A percentile compares a stretch with the other conserved stretches of the same genome.
These are phyloP conservation scores for Parasteatoda tepidariorum DNA, from an alignment of 1,140 invertebrate species.

Conservation along the genomic window DNA sequence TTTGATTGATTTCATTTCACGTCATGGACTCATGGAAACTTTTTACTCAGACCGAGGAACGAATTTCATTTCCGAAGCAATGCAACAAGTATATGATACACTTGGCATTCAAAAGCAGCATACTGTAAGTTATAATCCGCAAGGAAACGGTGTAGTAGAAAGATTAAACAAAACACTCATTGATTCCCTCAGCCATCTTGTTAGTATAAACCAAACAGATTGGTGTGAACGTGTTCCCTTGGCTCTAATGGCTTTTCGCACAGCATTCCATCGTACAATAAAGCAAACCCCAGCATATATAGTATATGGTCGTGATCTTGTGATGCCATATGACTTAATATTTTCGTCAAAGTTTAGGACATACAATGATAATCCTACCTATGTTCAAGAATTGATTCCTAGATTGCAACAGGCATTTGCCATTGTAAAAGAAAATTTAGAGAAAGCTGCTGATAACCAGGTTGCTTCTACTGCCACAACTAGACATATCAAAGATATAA, in stretches of 20 bases:
- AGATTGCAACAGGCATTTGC: not conserved
- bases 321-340: not conserved
- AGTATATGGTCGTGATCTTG: not conserved
- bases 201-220: not conserved
- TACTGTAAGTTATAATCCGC: not conserved
- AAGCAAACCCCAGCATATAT: not conserved
- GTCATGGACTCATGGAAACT: not conserved
- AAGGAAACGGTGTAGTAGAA: slow-evolving; percentile 15
- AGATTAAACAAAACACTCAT: slow-evolving; percentile 13
- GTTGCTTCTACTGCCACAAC: not conserved
- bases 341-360: not conserved
- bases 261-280: not conserved
- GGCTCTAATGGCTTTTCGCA: not conserved
- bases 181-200: not conserved
- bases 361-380: not conserved
- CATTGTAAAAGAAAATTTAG: not conserved
- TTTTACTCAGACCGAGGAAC: not conserved
- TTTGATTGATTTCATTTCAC: not conserved
- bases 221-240: slow-evolving; percentile 1
- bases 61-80: not conserved
- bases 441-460: not conserved
- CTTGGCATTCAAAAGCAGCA: not conserved
- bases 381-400: not conserved
- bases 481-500: not conserved
- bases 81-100: not conserved